phyloP scores from a whole-genome alignment of 92 coral and sea anemone genomes.

The Paragorgia papillata region DNA sequence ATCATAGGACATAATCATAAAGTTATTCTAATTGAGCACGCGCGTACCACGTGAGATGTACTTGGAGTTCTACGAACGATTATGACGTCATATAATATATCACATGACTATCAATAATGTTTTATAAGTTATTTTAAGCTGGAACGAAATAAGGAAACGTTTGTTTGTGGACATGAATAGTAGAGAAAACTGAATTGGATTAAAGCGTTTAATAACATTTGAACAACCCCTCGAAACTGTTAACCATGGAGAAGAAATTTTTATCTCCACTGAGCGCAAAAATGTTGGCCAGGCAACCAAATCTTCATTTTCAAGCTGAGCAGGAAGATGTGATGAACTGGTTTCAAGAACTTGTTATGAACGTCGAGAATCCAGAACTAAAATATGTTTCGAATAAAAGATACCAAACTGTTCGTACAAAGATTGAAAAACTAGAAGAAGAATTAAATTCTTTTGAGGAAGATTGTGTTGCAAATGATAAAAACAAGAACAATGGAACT shows the following conservation, averaged over 20 bases:
- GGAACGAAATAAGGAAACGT: neutral
- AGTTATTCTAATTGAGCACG: no score
- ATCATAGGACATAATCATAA: no score
- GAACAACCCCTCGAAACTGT: neutral
- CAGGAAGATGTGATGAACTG: neutral
- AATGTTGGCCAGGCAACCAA: neutral
- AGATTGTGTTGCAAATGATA: neutral
- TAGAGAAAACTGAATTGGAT: neutral
- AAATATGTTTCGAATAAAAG: neutral
- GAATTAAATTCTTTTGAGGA: conserved; percentile 9
- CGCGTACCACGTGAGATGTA: no score
- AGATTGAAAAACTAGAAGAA: conserved; percentile 27
- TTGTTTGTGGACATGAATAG: neutral
- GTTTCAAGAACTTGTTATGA: conserved; percentile 13
- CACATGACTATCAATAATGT: neutral
- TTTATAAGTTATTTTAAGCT: neutral
- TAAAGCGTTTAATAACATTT: conserved; percentile 3
- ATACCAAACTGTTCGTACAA: conserved; percentile 17
- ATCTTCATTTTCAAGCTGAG: neutral
- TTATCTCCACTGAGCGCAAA: neutral
- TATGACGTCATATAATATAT: conserved; percentile 14
- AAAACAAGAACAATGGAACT: neutral
- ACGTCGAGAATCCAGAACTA: neutral
- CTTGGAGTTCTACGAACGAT: no score
- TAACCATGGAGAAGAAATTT: conserved; percentile 7